Base-by-base conservation (phyloP, 2,113 vertebrate species). In the Oryzias woworae region DNA sequence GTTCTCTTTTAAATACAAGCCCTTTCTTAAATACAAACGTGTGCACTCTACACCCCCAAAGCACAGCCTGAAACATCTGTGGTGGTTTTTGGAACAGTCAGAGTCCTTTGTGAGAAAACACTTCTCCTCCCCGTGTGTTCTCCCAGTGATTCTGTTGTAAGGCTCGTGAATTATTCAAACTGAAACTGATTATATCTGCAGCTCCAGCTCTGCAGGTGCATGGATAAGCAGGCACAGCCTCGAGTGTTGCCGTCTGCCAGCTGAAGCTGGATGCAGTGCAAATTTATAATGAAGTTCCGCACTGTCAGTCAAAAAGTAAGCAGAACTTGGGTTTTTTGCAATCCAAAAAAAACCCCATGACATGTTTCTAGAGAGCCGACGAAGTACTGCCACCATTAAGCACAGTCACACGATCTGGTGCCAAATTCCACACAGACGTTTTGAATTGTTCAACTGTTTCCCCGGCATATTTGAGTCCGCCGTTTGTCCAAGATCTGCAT, bases 121-220 rank as follows among this genome's bases (percentile, higher is more conserved):
- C 49, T 10, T 57, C 63, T 0, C 0, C 46, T 54, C 52, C 62
- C 55, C 47, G 50, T 51, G 46, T 31, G 28, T 66, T 68, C 24
- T 69, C 59, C 46, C 45, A 47, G 65, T 15, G 54, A 36, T 58
- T 71, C 65, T 23, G 42, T 58, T 45, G 41, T 64, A 26, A 42
- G 16, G 60, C 53, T 55, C 69, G 48, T 76, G 53, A 82, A 75
- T 74, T 43, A 84, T 76, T 82, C 56, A 84, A 53, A 62, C 62
- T 46, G 50, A 62, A 72, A 68, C 36, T 4, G 48, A 75, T 80
- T 75, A 62, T 31, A 72, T 78, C 69, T 69, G 66, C 14, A 41
- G 49, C 51, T 71, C 58, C 6, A 46, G 47, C 70, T 80, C 66
- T 55, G 67, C 61, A 80, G 69, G 69, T 65, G 55, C 1, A 0